phyloP scores from a whole-genome alignment of 2,888 invertebrate genomes.

The Scaptodrosophila latifasciaeformis region DNA sequence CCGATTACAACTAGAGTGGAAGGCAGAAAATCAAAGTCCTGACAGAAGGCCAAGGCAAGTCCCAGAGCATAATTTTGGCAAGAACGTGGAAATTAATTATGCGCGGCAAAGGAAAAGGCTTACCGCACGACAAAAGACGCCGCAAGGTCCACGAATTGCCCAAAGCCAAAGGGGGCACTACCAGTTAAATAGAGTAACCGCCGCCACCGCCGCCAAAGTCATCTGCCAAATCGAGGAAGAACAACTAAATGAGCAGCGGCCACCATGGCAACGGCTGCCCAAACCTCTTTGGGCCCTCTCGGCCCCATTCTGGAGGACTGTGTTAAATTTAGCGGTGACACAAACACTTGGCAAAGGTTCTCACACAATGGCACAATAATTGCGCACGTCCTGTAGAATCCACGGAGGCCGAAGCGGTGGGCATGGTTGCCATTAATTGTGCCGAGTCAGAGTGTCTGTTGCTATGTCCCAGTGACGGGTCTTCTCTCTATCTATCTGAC shows the following conservation, averaged over 20 bases:
- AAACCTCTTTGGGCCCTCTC: no score
- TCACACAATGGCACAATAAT: conserved; percentile 62
- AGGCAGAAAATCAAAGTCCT: conserved; percentile 15
- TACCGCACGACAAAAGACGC: conserved; percentile 47
- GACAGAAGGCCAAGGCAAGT: conserved; percentile 27
- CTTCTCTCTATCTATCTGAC: conserved; percentile 2
- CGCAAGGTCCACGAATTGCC: no score
- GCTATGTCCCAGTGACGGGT: background rate
- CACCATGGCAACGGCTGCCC: background rate
- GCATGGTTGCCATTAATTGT: conserved; percentile 56
- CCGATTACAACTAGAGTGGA: background rate
- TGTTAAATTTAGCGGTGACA: conserved; percentile 68
- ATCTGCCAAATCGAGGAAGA: conserved; percentile 43
- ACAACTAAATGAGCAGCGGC: conserved; percentile 30
- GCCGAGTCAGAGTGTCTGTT: conserved; percentile 55
- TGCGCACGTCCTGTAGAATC: conserved; percentile 36
- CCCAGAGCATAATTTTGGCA: conserved; percentile 62
- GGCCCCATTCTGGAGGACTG: conserved; percentile 53
- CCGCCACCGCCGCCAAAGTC: conserved; percentile 29
- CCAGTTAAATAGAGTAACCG: no score
- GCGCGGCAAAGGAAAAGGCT: conserved; percentile 49
- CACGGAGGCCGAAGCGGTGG: conserved; percentile 5
- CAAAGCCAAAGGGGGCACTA: no score
- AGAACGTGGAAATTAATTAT: conserved; percentile 63
- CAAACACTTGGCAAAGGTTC: conserved; percentile 66